These are phyloP conservation scores for Halcyon leucocephala DNA, from an alignment of 2,797 vertebrate species.

Conservation along the genomic window DNA sequence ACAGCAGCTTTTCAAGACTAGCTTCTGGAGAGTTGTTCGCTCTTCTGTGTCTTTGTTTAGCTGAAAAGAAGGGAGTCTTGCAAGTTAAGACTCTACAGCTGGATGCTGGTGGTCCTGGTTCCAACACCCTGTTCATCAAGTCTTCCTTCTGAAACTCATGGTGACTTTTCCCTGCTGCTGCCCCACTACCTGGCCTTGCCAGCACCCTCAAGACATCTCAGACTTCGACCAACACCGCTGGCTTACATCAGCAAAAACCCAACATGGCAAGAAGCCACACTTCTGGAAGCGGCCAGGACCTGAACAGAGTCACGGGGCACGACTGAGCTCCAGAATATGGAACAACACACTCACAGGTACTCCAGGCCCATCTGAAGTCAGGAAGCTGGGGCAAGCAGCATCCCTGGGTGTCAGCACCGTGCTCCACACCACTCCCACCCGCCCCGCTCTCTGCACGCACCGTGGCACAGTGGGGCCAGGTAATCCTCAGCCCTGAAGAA, in stretches of 20 bases:
- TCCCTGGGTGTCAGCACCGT: too few relatives aligned
- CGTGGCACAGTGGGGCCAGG: accelerated
- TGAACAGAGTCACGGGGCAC: accelerated
- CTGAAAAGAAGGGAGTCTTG: not conserved
- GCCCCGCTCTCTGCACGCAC: too few relatives aligned
- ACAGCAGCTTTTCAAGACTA: not conserved
- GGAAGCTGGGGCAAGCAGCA: not conserved
- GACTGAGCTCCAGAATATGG: accelerated
- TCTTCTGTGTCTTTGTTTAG: not conserved
- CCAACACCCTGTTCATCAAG: not conserved
- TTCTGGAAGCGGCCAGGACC: accelerated
- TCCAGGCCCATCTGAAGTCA: too few relatives aligned
- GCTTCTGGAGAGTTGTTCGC: not conserved
- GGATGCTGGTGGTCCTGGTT: not conserved
- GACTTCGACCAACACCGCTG: not conserved
- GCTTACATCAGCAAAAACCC: accelerated
- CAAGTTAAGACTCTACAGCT: not conserved
- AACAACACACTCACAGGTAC: accelerated
- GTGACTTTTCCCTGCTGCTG: not conserved
- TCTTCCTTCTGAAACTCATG: accelerated
- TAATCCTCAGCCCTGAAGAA: not conserved
- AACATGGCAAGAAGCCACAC: accelerated
- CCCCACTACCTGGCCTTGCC: not conserved
- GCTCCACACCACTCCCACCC: too few relatives aligned
- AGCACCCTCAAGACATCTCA: not conserved